phyloP scores from a whole-genome alignment of 2,888 invertebrate genomes.

The Drosophila quinaria region DNA sequence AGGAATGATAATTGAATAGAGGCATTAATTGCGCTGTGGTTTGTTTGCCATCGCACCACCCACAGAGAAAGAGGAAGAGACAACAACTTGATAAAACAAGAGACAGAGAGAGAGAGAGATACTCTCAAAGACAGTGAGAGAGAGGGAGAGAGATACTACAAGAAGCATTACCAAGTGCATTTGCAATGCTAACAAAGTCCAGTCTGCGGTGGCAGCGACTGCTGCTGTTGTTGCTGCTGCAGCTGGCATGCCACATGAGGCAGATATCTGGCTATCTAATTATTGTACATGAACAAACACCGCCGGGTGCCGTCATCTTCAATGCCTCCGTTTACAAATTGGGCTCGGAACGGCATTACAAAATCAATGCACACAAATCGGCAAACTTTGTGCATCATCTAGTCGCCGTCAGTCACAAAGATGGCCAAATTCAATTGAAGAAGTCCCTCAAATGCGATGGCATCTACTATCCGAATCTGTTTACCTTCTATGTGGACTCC shows the following conservation, averaged over 20 bases:
- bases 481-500: conserved; percentile 95
- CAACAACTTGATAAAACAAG: conserved; percentile 4
- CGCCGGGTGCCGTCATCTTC: conserved; percentile 90
- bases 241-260: conserved; percentile 43
- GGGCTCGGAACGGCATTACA: conserved; percentile 92
- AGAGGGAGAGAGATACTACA: conserved; percentile 1
- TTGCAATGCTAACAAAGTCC: conserved; percentile 59
- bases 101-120: conserved; percentile 5
- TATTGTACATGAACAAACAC: conserved; percentile 87
- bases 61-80: conserved; percentile 7
- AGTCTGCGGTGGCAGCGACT: conserved; percentile 28
- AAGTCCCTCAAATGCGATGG: conserved; percentile 92
- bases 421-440: conserved; percentile 91
- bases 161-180: conserved; percentile 41
- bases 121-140: neutral
- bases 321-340: conserved; percentile 93
- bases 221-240: conserved; percentile 43
- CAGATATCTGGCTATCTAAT: conserved; percentile 86
- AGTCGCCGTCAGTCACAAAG: conserved; percentile 90
- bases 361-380: conserved; percentile 92
- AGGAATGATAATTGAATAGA: conserved; percentile 74
- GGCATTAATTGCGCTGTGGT: conserved; percentile 67
- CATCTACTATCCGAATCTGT: conserved; percentile 92
- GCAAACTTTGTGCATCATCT: conserved; percentile 93
- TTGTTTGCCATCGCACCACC: conserved; percentile 56